A percentile compares a stretch with the other conserved stretches of the same genome.
phyloP scores from a whole-genome alignment of 1,140 invertebrate species.

The Hesperophylax magnus region DNA sequence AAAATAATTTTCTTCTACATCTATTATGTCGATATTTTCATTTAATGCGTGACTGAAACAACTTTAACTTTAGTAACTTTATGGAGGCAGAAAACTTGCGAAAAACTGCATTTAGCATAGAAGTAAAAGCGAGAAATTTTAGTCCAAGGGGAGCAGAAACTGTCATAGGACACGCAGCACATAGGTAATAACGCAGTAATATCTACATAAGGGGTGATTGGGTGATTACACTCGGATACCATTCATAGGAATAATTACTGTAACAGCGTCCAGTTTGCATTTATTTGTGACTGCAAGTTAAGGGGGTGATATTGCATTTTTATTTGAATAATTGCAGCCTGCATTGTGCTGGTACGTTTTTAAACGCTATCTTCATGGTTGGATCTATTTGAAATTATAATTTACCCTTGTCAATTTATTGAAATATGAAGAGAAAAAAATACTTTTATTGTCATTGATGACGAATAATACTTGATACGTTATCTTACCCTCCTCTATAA shows the following conservation, averaged over 20 bases:
- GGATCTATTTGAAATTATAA: neutral
- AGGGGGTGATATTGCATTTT: neutral
- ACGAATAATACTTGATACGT: too few species aligned
- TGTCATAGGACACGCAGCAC: neutral
- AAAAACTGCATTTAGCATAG: neutral
- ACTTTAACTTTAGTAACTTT: too few species aligned
- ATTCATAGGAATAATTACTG: neutral
- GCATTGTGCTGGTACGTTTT: neutral
- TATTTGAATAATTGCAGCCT: conserved; percentile 1
- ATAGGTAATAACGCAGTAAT: too few species aligned
- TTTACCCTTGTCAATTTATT: neutral
- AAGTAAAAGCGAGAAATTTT: neutral
- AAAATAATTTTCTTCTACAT: too few species aligned
- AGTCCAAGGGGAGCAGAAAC: neutral
- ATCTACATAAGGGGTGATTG: neutral
- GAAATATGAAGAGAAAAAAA: too few species aligned
- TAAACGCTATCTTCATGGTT: neutral
- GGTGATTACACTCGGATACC: neutral
- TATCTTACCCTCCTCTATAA: too few species aligned
- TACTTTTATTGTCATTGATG: too few species aligned
- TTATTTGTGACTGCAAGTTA: neutral
- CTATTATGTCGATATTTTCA: too few species aligned
- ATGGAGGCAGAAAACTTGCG: too few species aligned
- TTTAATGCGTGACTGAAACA: too few species aligned
- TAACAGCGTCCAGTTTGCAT: neutral